phyloP scores from a whole-genome alignment of 2,113 vertebrate species.

The Tragelaphus imberbis region DNA sequence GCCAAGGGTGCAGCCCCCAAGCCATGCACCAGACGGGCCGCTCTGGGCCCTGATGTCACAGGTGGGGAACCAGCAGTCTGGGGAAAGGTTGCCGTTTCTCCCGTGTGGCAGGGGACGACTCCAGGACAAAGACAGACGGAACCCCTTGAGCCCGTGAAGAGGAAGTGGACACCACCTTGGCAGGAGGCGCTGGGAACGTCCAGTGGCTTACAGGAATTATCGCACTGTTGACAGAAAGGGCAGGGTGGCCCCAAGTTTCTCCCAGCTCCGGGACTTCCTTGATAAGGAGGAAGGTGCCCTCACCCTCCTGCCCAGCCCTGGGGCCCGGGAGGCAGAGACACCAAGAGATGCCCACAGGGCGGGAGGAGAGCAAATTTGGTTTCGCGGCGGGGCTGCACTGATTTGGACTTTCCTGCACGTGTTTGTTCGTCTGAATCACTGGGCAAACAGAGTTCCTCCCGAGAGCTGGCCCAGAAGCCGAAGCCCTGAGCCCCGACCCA shows the following conservation, averaged over 20 bases:
- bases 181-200: neutral
- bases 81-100: rapidly evolving
- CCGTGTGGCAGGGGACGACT: neutral
- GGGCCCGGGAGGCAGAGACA: neutral
- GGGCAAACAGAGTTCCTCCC: conserved; percentile 71
- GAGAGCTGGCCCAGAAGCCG: conserved; percentile 48
- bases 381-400: conserved; percentile 75
- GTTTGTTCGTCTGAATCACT: conserved; percentile 80
- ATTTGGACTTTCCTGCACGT: conserved; percentile 68
- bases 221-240: conserved; percentile 70
- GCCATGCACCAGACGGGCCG: neutral
- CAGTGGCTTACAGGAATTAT: neutral
- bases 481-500: neutral
- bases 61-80: neutral
- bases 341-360: neutral
- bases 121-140: neutral
- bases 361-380: conserved; percentile 71
- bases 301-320: neutral
- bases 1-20: neutral
- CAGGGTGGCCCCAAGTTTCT: conserved; percentile 8
- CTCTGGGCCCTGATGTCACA: neutral
- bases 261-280: conserved; percentile 38
- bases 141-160: rapidly evolving
- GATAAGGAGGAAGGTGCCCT: neutral
- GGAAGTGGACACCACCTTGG: neutral